A percentile compares a stretch with the other conserved stretches of the same genome.
phyloP scores from a whole-genome alignment of 2,797 vertebrate species.

The Delichon dasypus region DNA sequence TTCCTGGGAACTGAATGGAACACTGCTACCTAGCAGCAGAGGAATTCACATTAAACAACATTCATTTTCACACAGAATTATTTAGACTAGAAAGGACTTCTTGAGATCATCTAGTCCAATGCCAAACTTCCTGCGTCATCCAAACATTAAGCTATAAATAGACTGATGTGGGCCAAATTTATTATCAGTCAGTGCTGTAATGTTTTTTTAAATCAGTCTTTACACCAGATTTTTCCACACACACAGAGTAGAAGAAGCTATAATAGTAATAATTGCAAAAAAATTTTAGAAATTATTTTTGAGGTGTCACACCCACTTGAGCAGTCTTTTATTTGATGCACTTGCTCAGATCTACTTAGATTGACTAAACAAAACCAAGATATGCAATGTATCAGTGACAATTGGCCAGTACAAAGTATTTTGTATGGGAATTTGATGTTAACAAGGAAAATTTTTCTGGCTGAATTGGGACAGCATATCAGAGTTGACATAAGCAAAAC shows the following conservation, averaged over 20 bases:
- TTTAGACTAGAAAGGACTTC: neutral
- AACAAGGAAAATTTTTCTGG: neutral
- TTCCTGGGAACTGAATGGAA: slow-evolving; percentile 38
- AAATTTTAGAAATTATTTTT: slow-evolving; percentile 50
- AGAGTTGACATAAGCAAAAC: neutral
- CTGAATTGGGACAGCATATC: neutral
- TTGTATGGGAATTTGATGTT: slow-evolving; percentile 34
- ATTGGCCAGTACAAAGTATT: slow-evolving; percentile 39
- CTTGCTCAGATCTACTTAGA: slow-evolving; percentile 56
- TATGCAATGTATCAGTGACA: slow-evolving; percentile 15
- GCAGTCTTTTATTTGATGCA: slow-evolving; percentile 58
- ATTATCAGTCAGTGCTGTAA: slow-evolving; percentile 10
- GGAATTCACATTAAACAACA: slow-evolving; percentile 61
- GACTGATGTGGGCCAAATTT: slow-evolving; percentile 30
- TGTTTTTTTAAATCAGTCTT: slow-evolving; percentile 11
- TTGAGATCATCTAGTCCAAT: neutral
- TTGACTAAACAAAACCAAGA: slow-evolving; percentile 62
- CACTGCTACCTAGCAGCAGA: slow-evolving; percentile 19
- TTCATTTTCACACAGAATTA: slow-evolving; percentile 31
- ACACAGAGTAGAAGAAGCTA: slow-evolving; percentile 27
- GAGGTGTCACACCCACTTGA: slow-evolving; percentile 33
- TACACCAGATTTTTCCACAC: slow-evolving; percentile 37
- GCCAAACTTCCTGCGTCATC: slow-evolving; percentile 29
- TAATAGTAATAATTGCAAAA: slow-evolving; percentile 54
- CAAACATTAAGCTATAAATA: slow-evolving; percentile 61